phyloP scores from a whole-genome alignment of 2,888 invertebrate genomes.

The Noctua comes region DNA sequence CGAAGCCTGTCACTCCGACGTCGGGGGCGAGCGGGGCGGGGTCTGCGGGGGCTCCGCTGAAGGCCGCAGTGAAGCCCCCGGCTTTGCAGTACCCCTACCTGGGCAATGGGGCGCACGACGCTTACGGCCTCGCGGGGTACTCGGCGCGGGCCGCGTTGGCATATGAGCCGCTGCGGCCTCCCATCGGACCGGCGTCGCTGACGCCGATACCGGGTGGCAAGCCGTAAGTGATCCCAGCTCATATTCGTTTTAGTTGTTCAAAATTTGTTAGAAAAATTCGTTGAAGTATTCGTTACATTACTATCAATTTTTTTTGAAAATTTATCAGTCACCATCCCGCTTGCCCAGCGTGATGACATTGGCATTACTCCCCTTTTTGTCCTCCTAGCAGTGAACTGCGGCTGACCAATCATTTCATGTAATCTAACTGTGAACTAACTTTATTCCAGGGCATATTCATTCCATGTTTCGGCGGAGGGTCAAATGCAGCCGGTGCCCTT shows the following conservation, averaged over 20 bases:
- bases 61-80: slow-evolving; percentile 91
- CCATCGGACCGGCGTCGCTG: slow-evolving; percentile 90
- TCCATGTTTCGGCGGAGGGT: slow-evolving; percentile 97
- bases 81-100: slow-evolving; percentile 92
- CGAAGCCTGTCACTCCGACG: slow-evolving; percentile 97
- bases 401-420: slow-evolving; percentile 29
- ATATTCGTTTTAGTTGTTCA: slow-evolving; percentile 61
- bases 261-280: slow-evolving; percentile 59
- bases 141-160: slow-evolving; percentile 88
- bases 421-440: slow-evolving; percentile 25
- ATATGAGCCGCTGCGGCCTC: slow-evolving; percentile 88
- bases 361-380: slow-evolving; percentile 45
- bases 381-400: slow-evolving; percentile 60
- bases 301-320: slow-evolving; percentile 36
- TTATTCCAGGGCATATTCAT: slow-evolving; percentile 95
- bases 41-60: slow-evolving; percentile 89
- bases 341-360: slow-evolving; percentile 63
- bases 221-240: slow-evolving; percentile 92
- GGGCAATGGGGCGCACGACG: slow-evolving; percentile 88
- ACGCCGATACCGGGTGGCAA: slow-evolving; percentile 95
- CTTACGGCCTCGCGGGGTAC: slow-evolving; percentile 88
- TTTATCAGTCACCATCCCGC: slow-evolving; percentile 58
- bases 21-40: slow-evolving; percentile 91
- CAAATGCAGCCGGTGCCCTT: slow-evolving; percentile 98
- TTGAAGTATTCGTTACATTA: slow-evolving; percentile 36